Evolutionary conservation across 2,797 vertebrate genomes (phyloP), one percentile per base, ranked within the genome.

Genomic region (Hippoglossus hippoglossus): DNA sequence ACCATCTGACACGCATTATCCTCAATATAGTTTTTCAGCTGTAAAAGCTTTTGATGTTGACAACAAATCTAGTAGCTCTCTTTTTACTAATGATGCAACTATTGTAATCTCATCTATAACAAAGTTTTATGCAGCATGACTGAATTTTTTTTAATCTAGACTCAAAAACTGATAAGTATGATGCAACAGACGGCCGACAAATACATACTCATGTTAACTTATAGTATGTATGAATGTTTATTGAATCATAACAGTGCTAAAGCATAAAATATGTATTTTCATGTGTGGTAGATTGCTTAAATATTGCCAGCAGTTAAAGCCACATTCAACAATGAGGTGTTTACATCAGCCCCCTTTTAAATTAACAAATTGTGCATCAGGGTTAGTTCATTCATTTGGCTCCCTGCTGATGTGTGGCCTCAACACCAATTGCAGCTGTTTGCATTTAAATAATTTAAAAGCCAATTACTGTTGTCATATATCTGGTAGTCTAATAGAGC

Each of bases 401-500:
- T 81, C 58, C 60, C 51, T 65, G 69, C 62, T 69, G 66, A 73
- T 75, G 76, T 87, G 84, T 88, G 84, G 84, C 67, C 80, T 81
- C 57, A 54, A 59, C 66, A 75, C 31, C 77, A 73, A 58, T 51
- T 67, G 61, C 56, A 71, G 67, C 71, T 76, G 71, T 84, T 84
- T 79, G 62, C 57, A 72, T 87, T 82, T 88, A 77, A 89, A 89
- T 86, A 82, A 89, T 90, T 89, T 59, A 92, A 54, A 57, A 78
- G 65, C 52, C 73, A 86, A 83, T 87, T 82, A 82, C 80, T 70
- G 56, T 58, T 64, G 77, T 71, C 64, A 72, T 71, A 79, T 64
- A 77, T 83, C 66, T 77, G 66, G 7, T 62, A 62, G 63, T 83
- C 63, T 63, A 73, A 85, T 67, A 75, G n/a, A 62, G 63, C 63